phyloP scores from a whole-genome alignment of 2,797 vertebrate genomes.

The Hydrolagus colliei region DNA sequence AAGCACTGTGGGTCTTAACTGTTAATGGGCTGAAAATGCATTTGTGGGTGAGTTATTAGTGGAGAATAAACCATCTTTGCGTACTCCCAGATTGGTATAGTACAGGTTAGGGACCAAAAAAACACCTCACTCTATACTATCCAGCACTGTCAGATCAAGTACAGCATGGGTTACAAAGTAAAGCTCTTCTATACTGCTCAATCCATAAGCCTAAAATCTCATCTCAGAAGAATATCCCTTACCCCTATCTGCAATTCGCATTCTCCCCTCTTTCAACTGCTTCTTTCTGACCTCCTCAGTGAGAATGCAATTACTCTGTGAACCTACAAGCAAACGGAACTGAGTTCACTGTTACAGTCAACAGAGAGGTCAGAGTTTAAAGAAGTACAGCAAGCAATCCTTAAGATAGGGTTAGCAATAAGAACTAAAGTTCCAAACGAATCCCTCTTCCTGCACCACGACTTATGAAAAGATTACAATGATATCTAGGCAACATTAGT shows the following conservation, averaged over 20 bases:
- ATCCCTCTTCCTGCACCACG: not conserved
- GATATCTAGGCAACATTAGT: not conserved
- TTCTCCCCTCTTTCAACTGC: not conserved
- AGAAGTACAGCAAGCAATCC: not conserved
- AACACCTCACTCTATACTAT: not conserved
- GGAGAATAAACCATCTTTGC: too few relatives aligned
- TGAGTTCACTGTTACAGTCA: not conserved
- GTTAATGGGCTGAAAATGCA: too few relatives aligned
- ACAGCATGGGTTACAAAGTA: not conserved
- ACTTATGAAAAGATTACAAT: not conserved
- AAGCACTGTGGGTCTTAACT: too few relatives aligned
- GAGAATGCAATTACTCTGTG: not conserved
- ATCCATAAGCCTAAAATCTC: not conserved
- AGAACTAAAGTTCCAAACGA: not conserved
- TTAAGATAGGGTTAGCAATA: not conserved
- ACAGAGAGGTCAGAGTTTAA: not conserved
- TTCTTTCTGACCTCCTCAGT: not conserved
- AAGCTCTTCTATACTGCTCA: too few relatives aligned
- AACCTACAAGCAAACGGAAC: not conserved
- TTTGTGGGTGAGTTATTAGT: too few relatives aligned
- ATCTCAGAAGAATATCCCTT: not conserved
- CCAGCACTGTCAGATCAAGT: not conserved
- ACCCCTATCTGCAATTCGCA: too few relatives aligned
- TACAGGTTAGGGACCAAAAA: not conserved
- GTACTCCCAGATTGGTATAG: not conserved